Evolutionary conservation across 2,113 vertebrate species (phyloP), one percentile per base, ranked within the genome.

Genomic region (Chelonoidis abingdonii): DNA sequence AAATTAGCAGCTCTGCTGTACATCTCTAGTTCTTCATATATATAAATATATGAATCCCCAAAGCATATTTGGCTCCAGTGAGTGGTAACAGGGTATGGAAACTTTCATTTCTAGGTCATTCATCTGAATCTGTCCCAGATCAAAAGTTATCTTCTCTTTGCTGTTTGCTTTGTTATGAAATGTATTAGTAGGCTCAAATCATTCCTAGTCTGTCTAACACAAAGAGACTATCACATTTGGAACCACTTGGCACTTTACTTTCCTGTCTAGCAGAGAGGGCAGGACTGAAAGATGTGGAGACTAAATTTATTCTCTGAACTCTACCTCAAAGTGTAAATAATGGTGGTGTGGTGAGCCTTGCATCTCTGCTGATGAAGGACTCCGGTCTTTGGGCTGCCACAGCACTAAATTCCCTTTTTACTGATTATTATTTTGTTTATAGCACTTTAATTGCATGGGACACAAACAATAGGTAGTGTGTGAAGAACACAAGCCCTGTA

Each of bases 291-390:
- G 5, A 25, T 44, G 11, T 44, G n/a, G 24, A 76, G 72, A 76
- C 38, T 24, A 76, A 41, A 93, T 93, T 59, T 59, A 80, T 93
- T 94, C 93, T 80, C 38, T 89, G 88, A 35, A 1, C 89, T 93
- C 17, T 81, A 89, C 2, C 49, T 83, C 53, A 87, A 38, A 31
- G 25, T 79, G 53, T 56, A 88, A 92, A 91, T 56, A 80, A 38
- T 47, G 17, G 12, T 49, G 27, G 25, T 2, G 19, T 22, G 83
- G 65, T 90, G 11, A 31, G 72, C 84, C 79, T 84, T 17, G 0
- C 49, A 86, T 91, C 95, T 84, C 27, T 16, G 88, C 41, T 87
- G 29, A 29, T 88, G 50, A 65, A 49, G 85, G 83, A 87, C 9
- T 19, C 65, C 22, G 62, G 89, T 53, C 38, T 90, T 87, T 53